phyloP scores from a whole-genome alignment of 2,888 invertebrate species.

The Ctenicera cuprea region DNA sequence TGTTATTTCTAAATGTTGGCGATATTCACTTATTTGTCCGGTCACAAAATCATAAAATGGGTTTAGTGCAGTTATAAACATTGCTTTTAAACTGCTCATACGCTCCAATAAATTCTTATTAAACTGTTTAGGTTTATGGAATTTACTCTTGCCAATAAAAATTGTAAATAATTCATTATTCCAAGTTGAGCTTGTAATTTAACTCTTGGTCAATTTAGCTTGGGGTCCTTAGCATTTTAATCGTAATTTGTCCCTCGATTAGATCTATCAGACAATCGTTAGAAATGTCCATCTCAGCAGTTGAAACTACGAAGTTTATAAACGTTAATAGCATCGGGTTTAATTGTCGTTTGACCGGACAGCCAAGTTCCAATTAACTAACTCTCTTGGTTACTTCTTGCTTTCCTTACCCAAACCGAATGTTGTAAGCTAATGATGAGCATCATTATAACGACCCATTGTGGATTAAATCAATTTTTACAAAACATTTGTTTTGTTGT shows the following conservation, averaged over 20 bases:
- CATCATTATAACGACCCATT: too few relatives aligned
- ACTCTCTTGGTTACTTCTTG: slow-evolving; percentile 31
- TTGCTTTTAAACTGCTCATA: neutral
- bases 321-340: slow-evolving; percentile 36
- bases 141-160: neutral
- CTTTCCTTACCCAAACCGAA: slow-evolving; percentile 18
- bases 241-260: neutral
- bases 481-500: too few relatives aligned
- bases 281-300: slow-evolving; percentile 27
- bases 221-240: too few relatives aligned
- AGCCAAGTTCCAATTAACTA: slow-evolving; percentile 37
- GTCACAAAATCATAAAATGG: slow-evolving; percentile 5
- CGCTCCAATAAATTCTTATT: neutral
- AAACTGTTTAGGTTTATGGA: neutral
- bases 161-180: too few relatives aligned
- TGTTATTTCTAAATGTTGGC: slow-evolving; percentile 5
- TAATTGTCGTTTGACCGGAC: slow-evolving; percentile 44
- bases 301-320: slow-evolving; percentile 39
- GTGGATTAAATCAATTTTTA: neutral
- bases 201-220: too few relatives aligned
- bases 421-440: neutral
- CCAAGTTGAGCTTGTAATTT: too few relatives aligned
- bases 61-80: slow-evolving; percentile 11
- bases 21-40: slow-evolving; percentile 14
- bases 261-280: slow-evolving; percentile 23